Evolutionary conservation across 2,797 vertebrate species (phyloP), one percentile per base, ranked within the genome.

Genomic region (Enteromius thamalakanensis): DNA sequence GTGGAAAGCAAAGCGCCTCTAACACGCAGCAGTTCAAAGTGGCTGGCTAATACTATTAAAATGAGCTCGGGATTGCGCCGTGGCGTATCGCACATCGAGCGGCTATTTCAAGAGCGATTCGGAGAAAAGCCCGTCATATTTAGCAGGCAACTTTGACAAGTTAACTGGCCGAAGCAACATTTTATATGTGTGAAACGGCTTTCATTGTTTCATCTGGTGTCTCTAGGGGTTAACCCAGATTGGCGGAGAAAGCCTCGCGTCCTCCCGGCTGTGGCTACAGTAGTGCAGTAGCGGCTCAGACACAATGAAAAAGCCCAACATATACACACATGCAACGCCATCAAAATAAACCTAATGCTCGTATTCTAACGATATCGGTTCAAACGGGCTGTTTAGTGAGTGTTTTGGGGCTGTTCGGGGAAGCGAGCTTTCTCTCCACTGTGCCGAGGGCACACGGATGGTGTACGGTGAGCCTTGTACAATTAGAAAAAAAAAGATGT

Each of bases 121-220:
- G 15, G 60, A 26, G 32, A 70, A 68, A 84, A 69, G 10, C 37
- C 67, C 26, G 64, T 45, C 1, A 68, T 3, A 26, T 80, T 14
- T 32, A 70, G 12, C 9, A 49, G 51, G 85, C 82, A 80, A 69
- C 51, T 37, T 71, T 76, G 12, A 77, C 23, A 68, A 74, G 79
- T 62, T 85, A 19, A 32, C 76, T 58, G 47, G 58, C 51, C 45
- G 64, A 82, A 64, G 74, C 9, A 53, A 67, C 51, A 51, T 85
- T 86, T 88, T 81, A 67, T 26, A 79, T 90, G 90, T 84, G 88
- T 92, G 87, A 89, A 89, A 91, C 93, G 89, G 90, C 86, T 88
- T 92, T 95, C 94, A 95, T 95, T 95, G 94, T 95, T 95, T 93
- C 92, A 94, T 93, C 90, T 91, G 14, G 91, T 89, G 93, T 95